phyloP scores from a whole-genome alignment of 2,888 invertebrate genomes.

The Orthosia cruda region DNA sequence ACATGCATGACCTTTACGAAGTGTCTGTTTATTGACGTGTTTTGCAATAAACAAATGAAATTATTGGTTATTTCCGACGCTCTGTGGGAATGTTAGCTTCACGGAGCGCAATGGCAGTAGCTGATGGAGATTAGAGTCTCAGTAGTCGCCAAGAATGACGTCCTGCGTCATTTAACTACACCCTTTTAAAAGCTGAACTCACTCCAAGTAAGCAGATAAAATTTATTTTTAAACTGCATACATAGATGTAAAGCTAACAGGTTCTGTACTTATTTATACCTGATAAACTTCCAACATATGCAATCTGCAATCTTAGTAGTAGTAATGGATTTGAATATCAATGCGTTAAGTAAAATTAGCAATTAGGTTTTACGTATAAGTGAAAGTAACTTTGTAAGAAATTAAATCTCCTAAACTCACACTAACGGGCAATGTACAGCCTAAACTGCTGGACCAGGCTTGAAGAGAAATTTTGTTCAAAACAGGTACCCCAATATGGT shows the following conservation, averaged over 20 bases:
- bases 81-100: conserved; percentile 57
- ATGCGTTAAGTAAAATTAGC: conserved; percentile 36
- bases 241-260: conserved; percentile 60
- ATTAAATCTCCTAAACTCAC: background rate
- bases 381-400: conserved; percentile 19
- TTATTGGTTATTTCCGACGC: conserved; percentile 58
- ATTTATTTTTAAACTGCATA: conserved; percentile 68
- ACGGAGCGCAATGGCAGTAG: conserved; percentile 57
- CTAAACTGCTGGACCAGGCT: background rate
- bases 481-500: too few relatives aligned
- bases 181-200: conserved; percentile 64
- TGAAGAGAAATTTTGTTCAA: background rate
- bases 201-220: conserved; percentile 61
- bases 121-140: conserved; percentile 66
- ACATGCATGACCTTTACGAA: conserved; percentile 60
- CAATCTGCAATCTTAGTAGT: conserved; percentile 48
- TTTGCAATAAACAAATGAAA: conserved; percentile 67
- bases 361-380: background rate
- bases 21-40: conserved; percentile 61
- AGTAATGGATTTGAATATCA: conserved; percentile 28
- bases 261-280: conserved; percentile 65
- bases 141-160: conserved; percentile 62
- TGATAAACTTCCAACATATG: conserved; percentile 25
- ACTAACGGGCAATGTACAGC: background rate
- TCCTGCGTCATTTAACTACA: conserved; percentile 63